phyloP scores from a whole-genome alignment of 2,797 vertebrate species.

The Xerus rutilus region DNA sequence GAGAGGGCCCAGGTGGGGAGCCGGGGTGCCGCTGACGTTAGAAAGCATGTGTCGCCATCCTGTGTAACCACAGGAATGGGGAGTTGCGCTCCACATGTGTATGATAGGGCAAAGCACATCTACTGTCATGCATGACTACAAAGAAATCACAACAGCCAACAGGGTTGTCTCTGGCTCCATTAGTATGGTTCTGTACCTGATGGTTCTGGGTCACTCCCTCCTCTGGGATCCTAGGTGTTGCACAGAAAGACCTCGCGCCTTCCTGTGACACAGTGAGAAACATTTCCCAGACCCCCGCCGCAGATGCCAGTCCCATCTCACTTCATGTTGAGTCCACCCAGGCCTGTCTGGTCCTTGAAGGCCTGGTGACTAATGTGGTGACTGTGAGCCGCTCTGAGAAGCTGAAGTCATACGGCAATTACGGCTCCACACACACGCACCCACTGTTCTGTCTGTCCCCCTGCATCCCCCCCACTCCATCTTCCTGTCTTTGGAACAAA shows the following conservation, averaged over 20 bases:
- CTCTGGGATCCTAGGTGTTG: neutral
- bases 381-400: constrained; percentile 84
- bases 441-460: constrained; percentile 67
- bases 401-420: constrained; percentile 87
- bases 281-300: neutral
- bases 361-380: constrained; percentile 83
- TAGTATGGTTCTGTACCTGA: neutral
- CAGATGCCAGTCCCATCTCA: neutral
- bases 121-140: too few relatives aligned
- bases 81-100: fast-evolving
- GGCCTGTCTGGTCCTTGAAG: constrained; percentile 74
- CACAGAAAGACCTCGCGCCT: neutral
- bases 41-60: neutral
- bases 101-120: too few relatives aligned
- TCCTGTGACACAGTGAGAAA: fast-evolving
- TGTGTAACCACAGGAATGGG: too few relatives aligned
- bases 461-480: neutral
- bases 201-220: neutral
- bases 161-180: too few relatives aligned
- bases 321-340: constrained; percentile 52
- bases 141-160: neutral
- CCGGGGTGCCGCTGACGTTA: neutral
- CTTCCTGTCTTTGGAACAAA: constrained; percentile 87
- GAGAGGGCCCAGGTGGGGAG: neutral
- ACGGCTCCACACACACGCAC: constrained; percentile 70